Conservation (phyloP, 2,113 vertebrate species). For the Apteryx owenii region DNA sequence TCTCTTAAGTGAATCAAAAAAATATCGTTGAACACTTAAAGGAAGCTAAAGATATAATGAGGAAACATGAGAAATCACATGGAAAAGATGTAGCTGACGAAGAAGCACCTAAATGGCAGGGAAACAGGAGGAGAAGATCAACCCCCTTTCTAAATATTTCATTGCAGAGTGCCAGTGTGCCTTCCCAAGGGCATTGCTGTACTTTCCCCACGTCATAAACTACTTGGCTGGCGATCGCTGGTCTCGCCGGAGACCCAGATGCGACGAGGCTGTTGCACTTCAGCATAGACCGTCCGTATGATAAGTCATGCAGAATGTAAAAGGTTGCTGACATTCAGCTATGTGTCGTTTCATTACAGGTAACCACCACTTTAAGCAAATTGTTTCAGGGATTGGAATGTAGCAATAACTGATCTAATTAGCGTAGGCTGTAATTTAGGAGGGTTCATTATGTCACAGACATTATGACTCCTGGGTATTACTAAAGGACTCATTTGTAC, state of each 20-base stretch:
- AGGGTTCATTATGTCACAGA: slow-evolving; percentile 82
- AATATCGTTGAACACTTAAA: neutral
- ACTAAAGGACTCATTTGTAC: slow-evolving; percentile 80
- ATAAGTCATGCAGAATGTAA: neutral
- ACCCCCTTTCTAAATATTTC: neutral
- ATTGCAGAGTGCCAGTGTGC: neutral
- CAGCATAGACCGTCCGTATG: neutral
- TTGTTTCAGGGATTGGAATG: slow-evolving; percentile 77
- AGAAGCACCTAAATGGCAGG: neutral
- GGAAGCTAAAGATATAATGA: neutral
- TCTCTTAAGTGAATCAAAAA: neutral
- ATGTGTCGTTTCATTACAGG: slow-evolving; percentile 69
- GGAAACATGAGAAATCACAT: neutral
- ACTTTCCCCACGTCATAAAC: neutral
- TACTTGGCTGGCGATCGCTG: neutral
- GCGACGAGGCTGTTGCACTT: neutral
- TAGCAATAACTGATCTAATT: slow-evolving; percentile 81
- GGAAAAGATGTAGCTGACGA: neutral
- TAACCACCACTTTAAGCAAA: slow-evolving; percentile 78
- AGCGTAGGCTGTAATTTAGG: slow-evolving; percentile 81
- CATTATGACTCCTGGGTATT: slow-evolving; percentile 80
- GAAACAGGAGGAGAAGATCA: neutral
- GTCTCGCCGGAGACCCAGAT: neutral
- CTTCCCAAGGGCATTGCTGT: neutral
- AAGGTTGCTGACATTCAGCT: slow-evolving; percentile 64